Conservation (phyloP, 2,797 vertebrate genomes). For the Tapera naevia region DNA sequence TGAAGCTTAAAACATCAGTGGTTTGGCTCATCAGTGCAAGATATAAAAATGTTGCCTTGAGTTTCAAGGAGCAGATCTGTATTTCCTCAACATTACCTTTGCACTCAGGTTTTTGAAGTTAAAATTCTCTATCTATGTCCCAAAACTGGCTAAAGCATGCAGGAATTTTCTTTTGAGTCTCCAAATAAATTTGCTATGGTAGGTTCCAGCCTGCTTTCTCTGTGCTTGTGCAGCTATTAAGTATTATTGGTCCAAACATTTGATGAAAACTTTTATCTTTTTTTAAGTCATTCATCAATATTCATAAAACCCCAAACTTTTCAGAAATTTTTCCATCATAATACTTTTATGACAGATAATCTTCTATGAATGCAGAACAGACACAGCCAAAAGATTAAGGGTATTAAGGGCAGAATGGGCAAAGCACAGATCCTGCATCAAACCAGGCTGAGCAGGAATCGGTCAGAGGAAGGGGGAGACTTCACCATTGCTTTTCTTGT, state of each 20-base stretch:
- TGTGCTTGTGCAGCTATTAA: background rate
- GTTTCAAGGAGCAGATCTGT: background rate
- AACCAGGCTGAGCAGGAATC: background rate
- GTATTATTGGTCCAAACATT: background rate
- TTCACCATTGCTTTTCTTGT: background rate
- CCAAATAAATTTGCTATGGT: background rate
- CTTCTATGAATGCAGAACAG: background rate
- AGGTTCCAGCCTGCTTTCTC: background rate
- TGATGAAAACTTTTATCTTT: background rate
- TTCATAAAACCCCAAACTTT: background rate
- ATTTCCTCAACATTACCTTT: background rate
- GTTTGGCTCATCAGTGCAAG: background rate
- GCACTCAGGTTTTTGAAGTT: background rate
- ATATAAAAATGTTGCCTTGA: background rate
- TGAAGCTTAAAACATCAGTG: background rate
- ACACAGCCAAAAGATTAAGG: background rate
- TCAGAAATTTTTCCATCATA: background rate
- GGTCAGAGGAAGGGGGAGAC: background rate
- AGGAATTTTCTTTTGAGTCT: background rate
- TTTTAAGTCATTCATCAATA: background rate
- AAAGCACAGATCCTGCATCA: background rate
- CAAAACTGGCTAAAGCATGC: background rate
- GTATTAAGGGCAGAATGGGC: slow-evolving; percentile 15
- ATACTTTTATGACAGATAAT: background rate
- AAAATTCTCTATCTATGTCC: background rate